Conservation (phyloP, 2,797 vertebrate genomes). For the Sparus aurata region DNA sequence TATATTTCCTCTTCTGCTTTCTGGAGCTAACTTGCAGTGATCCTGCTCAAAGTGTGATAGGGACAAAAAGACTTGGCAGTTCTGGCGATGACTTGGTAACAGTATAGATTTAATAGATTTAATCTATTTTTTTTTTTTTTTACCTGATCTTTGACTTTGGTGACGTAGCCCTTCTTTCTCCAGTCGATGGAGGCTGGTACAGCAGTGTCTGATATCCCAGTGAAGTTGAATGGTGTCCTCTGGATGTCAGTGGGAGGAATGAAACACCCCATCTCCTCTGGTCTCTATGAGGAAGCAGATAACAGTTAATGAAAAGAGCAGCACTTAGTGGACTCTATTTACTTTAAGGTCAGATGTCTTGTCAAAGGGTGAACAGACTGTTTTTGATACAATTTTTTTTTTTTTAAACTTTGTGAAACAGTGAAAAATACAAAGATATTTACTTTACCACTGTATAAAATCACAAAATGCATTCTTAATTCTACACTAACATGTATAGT, state of each 20-base stretch:
- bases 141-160: constrained; percentile 91
- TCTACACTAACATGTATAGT: too few relatives aligned
- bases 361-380: not conserved
- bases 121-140: not conserved
- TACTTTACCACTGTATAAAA: not conserved
- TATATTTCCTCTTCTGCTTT: too few relatives aligned
- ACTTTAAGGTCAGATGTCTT: not conserved
- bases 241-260: constrained; percentile 71
- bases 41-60: not conserved
- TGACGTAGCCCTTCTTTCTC: constrained; percentile 88
- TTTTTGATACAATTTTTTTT: not conserved
- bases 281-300: constrained; percentile 75
- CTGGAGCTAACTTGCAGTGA: not conserved
- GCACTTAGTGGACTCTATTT: not conserved
- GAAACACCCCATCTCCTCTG: constrained; percentile 83
- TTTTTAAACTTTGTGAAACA: too few relatives aligned
- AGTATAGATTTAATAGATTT: too few relatives aligned
- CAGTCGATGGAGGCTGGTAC: constrained; percentile 87
- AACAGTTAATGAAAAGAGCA: not conserved
- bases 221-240: constrained; percentile 36
- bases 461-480: too few relatives aligned
- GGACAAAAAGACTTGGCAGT: too few relatives aligned
- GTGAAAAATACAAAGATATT: too few relatives aligned
- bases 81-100: not conserved
- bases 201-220: rapidly evolving